Percentiles rank a stretch among this genome's conserved stretches.
Evolutionary conservation across 1,140 invertebrate genomes (phyloP).

Genomic region (Rhyacophila brunnea): DNA sequence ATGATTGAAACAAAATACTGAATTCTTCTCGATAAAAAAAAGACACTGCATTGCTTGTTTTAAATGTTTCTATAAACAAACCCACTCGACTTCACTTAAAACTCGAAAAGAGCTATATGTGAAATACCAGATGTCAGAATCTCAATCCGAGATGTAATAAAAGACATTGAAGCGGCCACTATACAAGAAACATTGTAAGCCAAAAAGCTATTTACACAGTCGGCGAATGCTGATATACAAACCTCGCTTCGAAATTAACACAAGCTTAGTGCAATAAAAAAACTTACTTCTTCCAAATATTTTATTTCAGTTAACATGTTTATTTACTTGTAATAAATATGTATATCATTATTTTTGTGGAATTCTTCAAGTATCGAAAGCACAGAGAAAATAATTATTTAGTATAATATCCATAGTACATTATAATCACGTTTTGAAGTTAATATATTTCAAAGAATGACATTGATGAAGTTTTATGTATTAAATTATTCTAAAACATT

Average conservation of each 20-base stretch:
- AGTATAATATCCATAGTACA: neutral
- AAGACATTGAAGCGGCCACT: neutral
- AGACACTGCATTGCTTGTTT: no score
- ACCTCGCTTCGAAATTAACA: neutral
- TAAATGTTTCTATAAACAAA: no score
- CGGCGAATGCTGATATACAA: neutral
- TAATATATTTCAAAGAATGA: constrained; percentile 17
- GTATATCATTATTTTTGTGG: neutral
- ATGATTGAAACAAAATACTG: neutral
- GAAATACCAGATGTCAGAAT: no score
- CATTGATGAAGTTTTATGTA: constrained; percentile 9
- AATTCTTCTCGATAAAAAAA: no score
- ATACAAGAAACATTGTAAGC: constrained; percentile 1
- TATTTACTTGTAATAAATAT: no score
- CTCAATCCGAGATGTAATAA: neutral
- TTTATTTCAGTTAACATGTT: neutral
- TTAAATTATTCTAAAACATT: constrained; percentile 24
- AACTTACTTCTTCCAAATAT: neutral
- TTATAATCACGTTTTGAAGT: neutral
- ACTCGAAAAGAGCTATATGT: no score
- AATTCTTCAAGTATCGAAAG: neutral
- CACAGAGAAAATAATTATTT: neutral
- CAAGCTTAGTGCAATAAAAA: neutral
- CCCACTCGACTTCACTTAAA: no score
- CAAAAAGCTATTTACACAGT: neutral